Percentiles rank a stretch among this genome's conserved stretches.
Evolutionary conservation across 2,888 invertebrate species (phyloP).

Genomic region (Conomelus anceps): DNA sequence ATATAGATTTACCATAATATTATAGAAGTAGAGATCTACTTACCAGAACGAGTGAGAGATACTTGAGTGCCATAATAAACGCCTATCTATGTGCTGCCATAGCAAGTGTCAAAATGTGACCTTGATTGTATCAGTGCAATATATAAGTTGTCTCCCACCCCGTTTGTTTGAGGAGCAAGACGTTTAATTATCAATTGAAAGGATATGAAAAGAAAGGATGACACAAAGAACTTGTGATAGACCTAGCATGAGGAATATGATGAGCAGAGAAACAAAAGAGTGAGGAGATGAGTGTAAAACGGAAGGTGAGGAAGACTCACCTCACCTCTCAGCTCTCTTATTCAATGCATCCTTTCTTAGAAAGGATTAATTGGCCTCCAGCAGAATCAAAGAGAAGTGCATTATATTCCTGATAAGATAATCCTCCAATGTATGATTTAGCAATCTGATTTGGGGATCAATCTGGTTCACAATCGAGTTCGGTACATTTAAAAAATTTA

Average conservation of each 20-base stretch:
- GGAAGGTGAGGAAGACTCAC: not conserved
- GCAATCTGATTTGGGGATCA: not conserved
- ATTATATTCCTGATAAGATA: not conserved
- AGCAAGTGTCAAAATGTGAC: not conserved
- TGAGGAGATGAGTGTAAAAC: too few species aligned
- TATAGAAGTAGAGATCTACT: not conserved
- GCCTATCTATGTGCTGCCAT: not conserved
- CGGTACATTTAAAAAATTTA: too few species aligned
- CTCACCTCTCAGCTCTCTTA: not conserved
- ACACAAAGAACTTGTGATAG: not conserved
- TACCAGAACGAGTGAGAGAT: not conserved
- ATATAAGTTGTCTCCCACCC: not conserved
- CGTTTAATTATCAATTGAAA: not conserved
- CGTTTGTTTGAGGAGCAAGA: not conserved
- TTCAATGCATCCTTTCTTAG: not conserved
- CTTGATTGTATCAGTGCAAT: not conserved
- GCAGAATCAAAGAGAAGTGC: not conserved
- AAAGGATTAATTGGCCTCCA: not conserved
- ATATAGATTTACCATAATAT: too few species aligned
- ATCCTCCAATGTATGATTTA: not conserved
- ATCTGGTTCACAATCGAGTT: not conserved
- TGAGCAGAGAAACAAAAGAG: not conserved
- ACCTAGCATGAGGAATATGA: not conserved
- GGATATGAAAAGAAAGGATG: not conserved
- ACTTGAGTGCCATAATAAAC: not conserved